Percentiles rank a stretch among this genome's conserved stretches.
phyloP scores from a whole-genome alignment of 2,797 vertebrate species.

The Anas flavirostris region DNA sequence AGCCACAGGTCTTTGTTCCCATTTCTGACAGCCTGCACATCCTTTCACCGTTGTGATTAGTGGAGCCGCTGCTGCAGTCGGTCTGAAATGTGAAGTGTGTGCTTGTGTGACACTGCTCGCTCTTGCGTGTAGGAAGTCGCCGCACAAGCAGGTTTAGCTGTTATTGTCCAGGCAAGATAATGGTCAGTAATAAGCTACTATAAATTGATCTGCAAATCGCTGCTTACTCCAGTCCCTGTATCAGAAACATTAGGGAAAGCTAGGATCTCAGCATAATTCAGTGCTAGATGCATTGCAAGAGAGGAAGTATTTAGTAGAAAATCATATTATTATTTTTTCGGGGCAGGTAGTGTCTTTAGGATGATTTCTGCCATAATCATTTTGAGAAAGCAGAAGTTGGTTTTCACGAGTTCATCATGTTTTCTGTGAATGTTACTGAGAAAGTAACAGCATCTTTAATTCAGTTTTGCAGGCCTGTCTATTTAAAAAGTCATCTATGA shows the following conservation, averaged over 20 bases:
- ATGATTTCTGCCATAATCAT: not conserved
- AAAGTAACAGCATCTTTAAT: not conserved
- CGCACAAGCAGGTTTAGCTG: slow-evolving; percentile 1
- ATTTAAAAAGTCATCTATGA: not conserved
- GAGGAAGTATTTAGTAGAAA: not conserved
- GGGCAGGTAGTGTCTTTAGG: not conserved
- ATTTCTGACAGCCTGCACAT: slow-evolving; percentile 27
- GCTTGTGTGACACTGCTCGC: not conserved
- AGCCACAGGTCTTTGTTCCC: slow-evolving; percentile 49
- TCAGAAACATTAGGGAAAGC: not conserved
- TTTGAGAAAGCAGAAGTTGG: slow-evolving; percentile 9
- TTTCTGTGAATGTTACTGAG: not conserved
- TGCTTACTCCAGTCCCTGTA: not conserved
- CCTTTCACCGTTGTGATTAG: slow-evolving; percentile 55
- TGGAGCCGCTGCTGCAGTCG: not conserved
- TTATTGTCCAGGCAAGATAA: not conserved
- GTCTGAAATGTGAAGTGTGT: not conserved
- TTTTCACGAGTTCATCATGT: not conserved
- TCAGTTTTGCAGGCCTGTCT: not conserved
- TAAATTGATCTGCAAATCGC: slow-evolving; percentile 11
- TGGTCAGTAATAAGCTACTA: not conserved
- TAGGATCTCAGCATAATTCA: not conserved
- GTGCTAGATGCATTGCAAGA: not conserved
- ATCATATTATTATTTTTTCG: not conserved
- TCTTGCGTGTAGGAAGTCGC: not conserved